Evolutionary conservation across 1,140 invertebrate species (phyloP), one percentile per base, ranked within the genome.

Genomic region (Drosophila kurseongensis): DNA sequence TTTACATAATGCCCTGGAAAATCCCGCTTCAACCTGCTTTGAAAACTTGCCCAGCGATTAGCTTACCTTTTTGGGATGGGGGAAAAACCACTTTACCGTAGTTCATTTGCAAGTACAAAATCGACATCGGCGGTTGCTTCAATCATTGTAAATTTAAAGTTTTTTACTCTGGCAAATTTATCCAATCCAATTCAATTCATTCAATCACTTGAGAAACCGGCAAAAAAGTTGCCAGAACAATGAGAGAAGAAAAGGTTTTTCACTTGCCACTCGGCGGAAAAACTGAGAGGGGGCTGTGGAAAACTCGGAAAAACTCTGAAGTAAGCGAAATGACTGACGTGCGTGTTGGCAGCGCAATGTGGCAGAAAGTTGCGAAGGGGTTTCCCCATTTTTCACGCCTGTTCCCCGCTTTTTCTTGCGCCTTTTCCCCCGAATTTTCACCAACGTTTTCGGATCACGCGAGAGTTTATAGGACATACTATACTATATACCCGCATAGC

Each of bases 101-200:
- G 38, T 60, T 50, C 48, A 85, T 78, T 85, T 85, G 63, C 68
- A 85, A 85, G 77, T 85, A 67, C 50, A 67, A 78, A 59, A 50
- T 42, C 23, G 29, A 27, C 36, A 32, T 16, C 12, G 36, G 48
- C 45, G 44, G 48, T 47, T 56, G 41, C 44, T 50, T 29, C 54
- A 69, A 54, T 84, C 65, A 80, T 76, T 84, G 73, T 68, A 80
- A 72, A 80, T 74, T 84, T 85, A 73, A 84, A 84, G 66, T 84
- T 84, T 80, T 74, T 72, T 42, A 27, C 44, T 13, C 29, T 36
- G 41, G 58, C 42, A 47, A 79, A 61, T 66, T 66, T 61, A 69
- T 54, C 50, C 73, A 42, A 75, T 73, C 38, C 68, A 42, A 76
- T 73, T 83, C 71, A 83, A 88, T 88, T 86, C 83, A 83, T 88